A percentile compares a stretch with the other conserved stretches of the same genome.
Conservation (phyloP, 1,140 invertebrate genomes). For the Lysiphlebus fabarum region DNA sequence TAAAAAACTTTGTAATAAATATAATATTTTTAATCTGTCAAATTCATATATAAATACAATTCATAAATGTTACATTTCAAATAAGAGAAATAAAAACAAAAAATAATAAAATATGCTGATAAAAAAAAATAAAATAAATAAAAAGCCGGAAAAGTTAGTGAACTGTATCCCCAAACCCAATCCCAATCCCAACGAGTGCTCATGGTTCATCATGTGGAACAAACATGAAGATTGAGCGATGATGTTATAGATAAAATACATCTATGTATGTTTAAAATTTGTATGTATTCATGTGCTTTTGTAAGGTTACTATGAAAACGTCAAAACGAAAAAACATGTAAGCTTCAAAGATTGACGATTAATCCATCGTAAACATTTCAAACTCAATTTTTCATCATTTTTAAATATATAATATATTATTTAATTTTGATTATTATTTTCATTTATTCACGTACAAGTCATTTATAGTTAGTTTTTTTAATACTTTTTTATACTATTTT, state of each 20-base stretch:
- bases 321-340: background rate
- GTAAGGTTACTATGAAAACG: too few relatives aligned
- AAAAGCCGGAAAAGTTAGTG: background rate
- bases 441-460: background rate
- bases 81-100: background rate
- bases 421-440: background rate
- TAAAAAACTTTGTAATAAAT: too few relatives aligned
- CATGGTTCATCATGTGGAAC: conserved; percentile 5
- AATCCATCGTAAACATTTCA: background rate
- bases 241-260: background rate
- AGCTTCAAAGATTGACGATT: conserved; percentile 5
- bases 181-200: conserved; percentile 4
- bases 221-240: conserved; percentile 1
- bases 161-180: background rate
- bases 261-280: too few relatives aligned
- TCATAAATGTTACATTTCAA: too few relatives aligned
- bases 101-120: background rate
- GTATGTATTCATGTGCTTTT: too few relatives aligned
- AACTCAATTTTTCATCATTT: background rate
- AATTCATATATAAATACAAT: too few relatives aligned
- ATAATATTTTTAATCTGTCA: too few relatives aligned
- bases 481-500: background rate
- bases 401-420: background rate
- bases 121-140: background rate
- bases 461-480: background rate